These are phyloP conservation scores for Polyommatus iphigenia DNA, from an alignment of 2,888 invertebrate species.

Conservation along the genomic window DNA sequence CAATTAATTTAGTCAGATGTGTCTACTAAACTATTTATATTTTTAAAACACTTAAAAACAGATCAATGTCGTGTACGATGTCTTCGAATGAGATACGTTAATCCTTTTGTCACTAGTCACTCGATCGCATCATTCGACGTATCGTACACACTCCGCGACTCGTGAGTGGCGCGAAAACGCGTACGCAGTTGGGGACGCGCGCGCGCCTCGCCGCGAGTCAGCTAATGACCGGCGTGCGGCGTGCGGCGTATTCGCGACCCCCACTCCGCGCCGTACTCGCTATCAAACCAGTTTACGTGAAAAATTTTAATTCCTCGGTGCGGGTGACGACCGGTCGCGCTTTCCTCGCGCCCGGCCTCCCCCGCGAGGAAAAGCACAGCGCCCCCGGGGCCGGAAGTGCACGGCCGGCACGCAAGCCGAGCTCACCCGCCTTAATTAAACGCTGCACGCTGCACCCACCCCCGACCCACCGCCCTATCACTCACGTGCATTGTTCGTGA, in stretches of 20 bases:
- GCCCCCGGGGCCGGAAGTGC: constrained; percentile 75
- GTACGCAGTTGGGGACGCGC: constrained; percentile 54
- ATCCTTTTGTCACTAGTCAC: constrained; percentile 48
- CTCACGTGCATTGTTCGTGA: constrained; percentile 40
- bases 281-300: constrained; percentile 80
- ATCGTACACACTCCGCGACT: constrained; percentile 26
- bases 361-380: constrained; percentile 73
- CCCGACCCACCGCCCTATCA: constrained; percentile 46
- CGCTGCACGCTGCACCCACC: constrained; percentile 69
- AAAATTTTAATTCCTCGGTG: constrained; percentile 74
- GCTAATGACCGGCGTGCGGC: constrained; percentile 76
- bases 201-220: constrained; percentile 69
- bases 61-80: not conserved
- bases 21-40: not conserved
- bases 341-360: constrained; percentile 67
- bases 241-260: constrained; percentile 75
- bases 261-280: constrained; percentile 73
- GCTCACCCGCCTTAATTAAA: constrained; percentile 77
- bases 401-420: constrained; percentile 73
- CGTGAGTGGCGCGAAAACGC: constrained; percentile 38
- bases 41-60: not conserved
- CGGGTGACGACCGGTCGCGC: constrained; percentile 76
- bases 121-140: constrained; percentile 39
- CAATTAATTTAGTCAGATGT: constrained; percentile 32
- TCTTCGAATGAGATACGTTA: not conserved